Conservation (phyloP, 2,888 invertebrate genomes). For the Maniola hyperantus region DNA sequence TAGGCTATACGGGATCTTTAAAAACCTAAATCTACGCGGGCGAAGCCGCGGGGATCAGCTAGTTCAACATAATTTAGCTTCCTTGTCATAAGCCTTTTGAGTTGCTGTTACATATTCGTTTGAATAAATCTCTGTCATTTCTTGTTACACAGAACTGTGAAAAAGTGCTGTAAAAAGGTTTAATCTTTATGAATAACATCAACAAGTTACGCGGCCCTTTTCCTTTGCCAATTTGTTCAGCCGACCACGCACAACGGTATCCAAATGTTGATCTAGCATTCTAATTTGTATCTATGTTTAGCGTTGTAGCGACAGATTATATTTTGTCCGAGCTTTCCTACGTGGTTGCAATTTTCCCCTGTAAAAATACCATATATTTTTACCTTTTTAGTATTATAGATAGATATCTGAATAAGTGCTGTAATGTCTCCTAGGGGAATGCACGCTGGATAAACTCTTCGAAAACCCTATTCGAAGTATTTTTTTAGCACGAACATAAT, state of each 20-base stretch:
- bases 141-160: background rate
- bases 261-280: too few species aligned
- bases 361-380: background rate
- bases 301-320: background rate
- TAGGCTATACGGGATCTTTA: too few species aligned
- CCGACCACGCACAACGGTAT: background rate
- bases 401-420: too few species aligned
- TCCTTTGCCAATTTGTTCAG: background rate
- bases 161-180: conserved; percentile 1
- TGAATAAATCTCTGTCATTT: conserved; percentile 17
- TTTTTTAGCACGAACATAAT: too few species aligned
- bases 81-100: conserved; percentile 39
- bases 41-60: too few species aligned
- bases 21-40: too few species aligned
- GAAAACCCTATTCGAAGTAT: too few species aligned
- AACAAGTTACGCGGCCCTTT: background rate
- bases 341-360: background rate
- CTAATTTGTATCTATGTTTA: background rate
- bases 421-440: too few species aligned
- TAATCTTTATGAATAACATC: conserved; percentile 5
- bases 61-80: conserved; percentile 52
- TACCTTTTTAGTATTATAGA: too few species aligned
- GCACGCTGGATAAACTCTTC: too few species aligned
- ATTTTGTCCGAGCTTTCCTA: background rate
- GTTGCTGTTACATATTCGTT: conserved; percentile 18